A percentile compares a stretch with the other conserved stretches of the same genome.
phyloP scores from a whole-genome alignment of 2,113 vertebrate species.

The Tyrannus savana region DNA sequence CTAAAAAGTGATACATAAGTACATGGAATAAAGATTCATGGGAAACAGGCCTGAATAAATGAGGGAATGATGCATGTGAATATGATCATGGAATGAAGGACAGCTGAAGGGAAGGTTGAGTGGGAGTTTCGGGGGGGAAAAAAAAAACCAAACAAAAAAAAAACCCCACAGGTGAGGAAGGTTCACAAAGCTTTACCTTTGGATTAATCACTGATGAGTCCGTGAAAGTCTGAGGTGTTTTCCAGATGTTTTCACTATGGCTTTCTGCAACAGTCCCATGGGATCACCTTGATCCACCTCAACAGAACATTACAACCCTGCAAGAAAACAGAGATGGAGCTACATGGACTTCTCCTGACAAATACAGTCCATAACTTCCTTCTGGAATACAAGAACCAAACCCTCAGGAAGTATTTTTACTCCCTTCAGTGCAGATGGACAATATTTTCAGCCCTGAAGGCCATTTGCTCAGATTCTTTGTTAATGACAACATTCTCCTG shows the following conservation, averaged over 20 bases:
- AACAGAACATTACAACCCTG: neutral
- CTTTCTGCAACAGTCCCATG: neutral
- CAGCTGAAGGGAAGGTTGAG: neutral
- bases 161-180: neutral
- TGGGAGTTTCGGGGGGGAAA: neutral
- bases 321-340: neutral
- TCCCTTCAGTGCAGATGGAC: neutral
- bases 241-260: neutral
- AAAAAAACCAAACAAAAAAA: neutral
- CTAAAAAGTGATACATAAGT: neutral
- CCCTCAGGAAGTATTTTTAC: neutral
- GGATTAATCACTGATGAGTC: neutral
- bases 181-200: neutral
- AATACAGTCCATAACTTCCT: neutral
- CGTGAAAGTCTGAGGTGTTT: neutral
- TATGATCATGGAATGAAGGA: neutral
- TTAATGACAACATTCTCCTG: neutral
- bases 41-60: neutral
- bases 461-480: neutral
- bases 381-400: neutral
- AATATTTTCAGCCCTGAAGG: neutral
- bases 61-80: neutral
- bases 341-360: neutral
- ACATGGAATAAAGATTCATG: neutral
- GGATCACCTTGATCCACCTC: neutral